These are phyloP conservation scores for Euwallacea fornicatus DNA, from an alignment of 1,140 invertebrate genomes.

Conservation along the genomic window DNA sequence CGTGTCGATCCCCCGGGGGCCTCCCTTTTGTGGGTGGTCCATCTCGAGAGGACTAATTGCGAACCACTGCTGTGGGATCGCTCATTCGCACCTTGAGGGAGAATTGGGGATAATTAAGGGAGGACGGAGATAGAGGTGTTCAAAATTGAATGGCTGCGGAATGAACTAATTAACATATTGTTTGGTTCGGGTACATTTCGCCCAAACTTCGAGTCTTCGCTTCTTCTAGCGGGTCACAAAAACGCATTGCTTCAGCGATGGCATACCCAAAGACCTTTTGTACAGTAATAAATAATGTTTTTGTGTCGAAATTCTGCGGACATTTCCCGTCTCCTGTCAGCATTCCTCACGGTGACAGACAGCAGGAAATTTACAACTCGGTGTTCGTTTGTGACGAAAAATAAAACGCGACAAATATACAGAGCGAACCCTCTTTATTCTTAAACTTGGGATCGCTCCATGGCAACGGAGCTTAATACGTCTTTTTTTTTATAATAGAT, in stretches of 20 bases:
- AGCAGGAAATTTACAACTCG: slow-evolving; percentile 20
- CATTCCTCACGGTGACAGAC: slow-evolving; percentile 16
- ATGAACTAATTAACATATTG: too few relatives aligned
- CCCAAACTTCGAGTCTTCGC: too few relatives aligned
- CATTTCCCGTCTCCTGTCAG: slow-evolving; percentile 28
- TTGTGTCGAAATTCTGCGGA: slow-evolving; percentile 18
- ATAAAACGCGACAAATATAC: slow-evolving; percentile 8
- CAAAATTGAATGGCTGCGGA: background rate
- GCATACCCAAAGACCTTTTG: slow-evolving; percentile 20
- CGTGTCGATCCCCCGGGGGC: slow-evolving; percentile 26
- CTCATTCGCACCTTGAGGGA: slow-evolving; percentile 33
- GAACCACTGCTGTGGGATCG: slow-evolving; percentile 21
- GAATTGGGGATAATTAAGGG: slow-evolving; percentile 21
- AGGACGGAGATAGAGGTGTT: background rate
- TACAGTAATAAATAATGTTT: slow-evolving; percentile 28
- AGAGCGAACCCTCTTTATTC: background rate
- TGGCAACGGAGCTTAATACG: too few relatives aligned
- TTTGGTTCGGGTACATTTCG: too few relatives aligned
- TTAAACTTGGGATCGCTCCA: too few relatives aligned
- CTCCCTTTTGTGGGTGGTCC: slow-evolving; percentile 30
- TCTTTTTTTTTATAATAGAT: too few relatives aligned
- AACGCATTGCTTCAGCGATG: slow-evolving; percentile 20
- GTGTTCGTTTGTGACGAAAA: slow-evolving; percentile 6
- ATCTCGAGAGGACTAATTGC: slow-evolving; percentile 23
- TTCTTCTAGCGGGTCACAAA: background rate